Evolutionary conservation across 2,113 vertebrate species (phyloP), one percentile per base, ranked within the genome.

Genomic region (Craseonycteris thonglongyai): DNA sequence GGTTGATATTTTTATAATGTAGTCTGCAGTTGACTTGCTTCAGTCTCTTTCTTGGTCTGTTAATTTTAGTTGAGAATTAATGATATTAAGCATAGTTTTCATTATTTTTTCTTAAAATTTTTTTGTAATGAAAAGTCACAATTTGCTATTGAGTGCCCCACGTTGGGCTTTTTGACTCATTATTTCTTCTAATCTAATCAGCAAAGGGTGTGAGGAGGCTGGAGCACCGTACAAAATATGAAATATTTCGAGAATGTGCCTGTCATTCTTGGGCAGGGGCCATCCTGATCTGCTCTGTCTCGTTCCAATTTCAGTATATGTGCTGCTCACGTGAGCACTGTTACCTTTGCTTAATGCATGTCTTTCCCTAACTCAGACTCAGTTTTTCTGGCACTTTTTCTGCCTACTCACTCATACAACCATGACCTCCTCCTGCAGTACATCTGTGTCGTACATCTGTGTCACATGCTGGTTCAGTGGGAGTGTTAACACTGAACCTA

Each of bases 61-160:
- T 92, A 79, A 61, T 89, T 19, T 88, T 90, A 94, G 49, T 26
- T 87, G n/a, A 85, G 72, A 84, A 71, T 84, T 93, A 79, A 88
- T 80, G 65, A 83, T 93, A 78, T 61, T 63, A 91, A 88, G 58
- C 21, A 54, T 35, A 78, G n/a, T 88, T 96, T 95, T 85, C 22
- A 18, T 83, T 45, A 18, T n/a, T 63, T 65, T 28, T 10, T 74
- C 47, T n/a, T 89, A 51, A 51, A 51, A 51, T 51, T 16, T 51
- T 51, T 51, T 51, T 51, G 18, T 51, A 51, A 16, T 51, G 49
- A 51, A 51, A 51, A 51, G 49, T 51, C 49, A 51, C 49, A 51
- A 18, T 51, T 51, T 51, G 12, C 49, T 51, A 18, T 51, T 51
- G 49, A 51, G 49, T 51, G 49, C 49, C 49, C 15, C 16, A 51